Percentiles rank a stretch among this genome's conserved stretches.
phyloP scores from a whole-genome alignment of 2,888 invertebrate genomes.

The Subacronicta megacephala region DNA sequence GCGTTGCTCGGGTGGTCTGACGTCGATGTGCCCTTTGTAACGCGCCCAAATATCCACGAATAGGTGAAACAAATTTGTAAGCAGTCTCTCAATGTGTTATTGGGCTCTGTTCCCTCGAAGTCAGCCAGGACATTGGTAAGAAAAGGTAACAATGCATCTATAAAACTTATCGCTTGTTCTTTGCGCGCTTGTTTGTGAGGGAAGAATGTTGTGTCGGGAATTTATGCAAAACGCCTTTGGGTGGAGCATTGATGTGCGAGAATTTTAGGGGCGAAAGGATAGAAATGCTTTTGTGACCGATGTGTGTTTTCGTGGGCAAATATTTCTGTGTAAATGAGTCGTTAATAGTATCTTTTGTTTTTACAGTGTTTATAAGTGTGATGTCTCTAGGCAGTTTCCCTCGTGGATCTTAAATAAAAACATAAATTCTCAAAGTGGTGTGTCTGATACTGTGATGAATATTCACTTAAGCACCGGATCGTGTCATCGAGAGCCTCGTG shows the following conservation, averaged over 20 bases:
- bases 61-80: conserved; percentile 81
- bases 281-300: conserved; percentile 30
- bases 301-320: conserved; percentile 22
- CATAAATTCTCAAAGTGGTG: conserved; percentile 41
- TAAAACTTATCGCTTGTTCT: conserved; percentile 80
- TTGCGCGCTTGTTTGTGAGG: conserved; percentile 64
- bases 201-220: conserved; percentile 57
- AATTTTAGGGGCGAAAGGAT: conserved; percentile 34
- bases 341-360: not conserved
- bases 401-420: conserved; percentile 19
- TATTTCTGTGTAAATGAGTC: conserved; percentile 9
- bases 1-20: conserved; percentile 71
- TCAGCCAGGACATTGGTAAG: conserved; percentile 54
- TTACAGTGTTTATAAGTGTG: not conserved
- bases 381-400: conserved; percentile 9
- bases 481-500: conserved; percentile 74
- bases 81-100: conserved; percentile 71
- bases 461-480: conserved; percentile 68
- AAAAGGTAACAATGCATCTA: conserved; percentile 80
- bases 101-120: conserved; percentile 55
- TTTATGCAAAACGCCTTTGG: conserved; percentile 57
- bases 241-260: conserved; percentile 43
- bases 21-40: conserved; percentile 62
- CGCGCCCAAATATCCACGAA: conserved; percentile 67
- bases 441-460: conserved; percentile 53